Evolutionary conservation across 2,113 vertebrate species (phyloP), one percentile per base, ranked within the genome.

Genomic region (Tachuris rubrigastra): DNA sequence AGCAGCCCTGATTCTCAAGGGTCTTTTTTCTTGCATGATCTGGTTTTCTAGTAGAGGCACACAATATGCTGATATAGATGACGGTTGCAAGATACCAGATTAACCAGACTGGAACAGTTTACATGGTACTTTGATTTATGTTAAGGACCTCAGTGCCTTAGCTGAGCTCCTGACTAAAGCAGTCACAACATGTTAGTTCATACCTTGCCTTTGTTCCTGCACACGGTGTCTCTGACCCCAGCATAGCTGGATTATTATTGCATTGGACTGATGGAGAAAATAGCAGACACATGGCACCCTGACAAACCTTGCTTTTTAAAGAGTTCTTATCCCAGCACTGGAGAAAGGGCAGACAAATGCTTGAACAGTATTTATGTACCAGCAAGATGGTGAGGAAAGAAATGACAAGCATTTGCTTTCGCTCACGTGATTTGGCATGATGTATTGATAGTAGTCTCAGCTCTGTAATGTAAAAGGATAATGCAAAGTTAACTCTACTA

Each of bases 321-420:
- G 50, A 55, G 67, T 56, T 95, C 69, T 86, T 90, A 74, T 76
- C 56, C 41, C 22, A 89, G 77, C 76, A 37, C 8, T 37, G 50
- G 82, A 95, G 68, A 87, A 95, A 91, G 28, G 50, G 39, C 41
- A 94, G 77, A 89, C 30, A 80, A 90, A 93, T 88, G 7, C 13
- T 91, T 67, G 53, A 91, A 49, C 1, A 42, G 71, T 93, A 89
- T 82, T 94, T 93, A 79, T 95, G 77, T 63, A 59, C 86, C 89
- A 85, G 55, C 56, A 72, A 68, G 94, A 94, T 80, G 87, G 73
- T 86, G 47, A 94, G 63, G 85, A 93, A 94, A 96, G 89, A 93
- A 85, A 92, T 49, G 60, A 81, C 80, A 93, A 97, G 53, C 60
- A 94, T 86, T 89, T 96, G 92, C 77, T 97, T 95, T 97, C 33